Percentiles rank a stretch among this genome's conserved stretches.
Evolutionary conservation across 1,140 invertebrate species (phyloP).

Genomic region (Proctacanthus coquilletti): DNA sequence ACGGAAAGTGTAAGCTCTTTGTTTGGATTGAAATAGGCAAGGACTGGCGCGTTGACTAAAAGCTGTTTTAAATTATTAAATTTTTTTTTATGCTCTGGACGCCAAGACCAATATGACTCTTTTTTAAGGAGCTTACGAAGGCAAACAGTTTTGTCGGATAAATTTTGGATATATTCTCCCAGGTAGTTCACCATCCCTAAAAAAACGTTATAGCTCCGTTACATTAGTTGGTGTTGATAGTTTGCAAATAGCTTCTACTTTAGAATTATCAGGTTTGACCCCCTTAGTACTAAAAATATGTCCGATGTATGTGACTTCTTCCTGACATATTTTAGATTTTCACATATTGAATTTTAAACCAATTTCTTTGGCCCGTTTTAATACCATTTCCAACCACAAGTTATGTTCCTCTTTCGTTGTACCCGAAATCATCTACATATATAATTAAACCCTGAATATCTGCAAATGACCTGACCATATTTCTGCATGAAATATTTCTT

Average conservation of each 20-base stretch:
- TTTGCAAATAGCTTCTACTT: constrained; percentile 13
- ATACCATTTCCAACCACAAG: constrained; percentile 12
- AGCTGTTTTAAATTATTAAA: not conserved
- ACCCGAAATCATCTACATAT: constrained; percentile 23
- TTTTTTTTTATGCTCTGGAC: not conserved
- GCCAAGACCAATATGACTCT: not conserved
- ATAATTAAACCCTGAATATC: constrained; percentile 18
- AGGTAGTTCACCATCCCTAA: no score
- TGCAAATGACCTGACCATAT: constrained; percentile 14
- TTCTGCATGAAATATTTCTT: constrained; percentile 21
- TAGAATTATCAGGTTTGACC: constrained; percentile 10
- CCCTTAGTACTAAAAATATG: constrained; percentile 12
- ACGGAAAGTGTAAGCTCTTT: constrained; percentile 1
- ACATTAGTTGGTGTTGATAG: constrained; percentile 15
- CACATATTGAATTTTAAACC: constrained; percentile 2
- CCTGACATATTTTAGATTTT: constrained; percentile 8
- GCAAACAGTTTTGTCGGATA: no score
- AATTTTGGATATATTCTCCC: no score
- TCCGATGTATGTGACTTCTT: constrained; percentile 19
- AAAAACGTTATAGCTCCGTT: constrained; percentile 14
- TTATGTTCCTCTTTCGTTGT: constrained; percentile 13
- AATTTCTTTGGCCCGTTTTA: constrained; percentile 10
- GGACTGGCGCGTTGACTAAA: not conserved
- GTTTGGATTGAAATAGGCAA: no score
- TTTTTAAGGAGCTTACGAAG: constrained; percentile 10